phyloP scores from a whole-genome alignment of 2,113 vertebrate genomes.

The Nothocercus julius region DNA sequence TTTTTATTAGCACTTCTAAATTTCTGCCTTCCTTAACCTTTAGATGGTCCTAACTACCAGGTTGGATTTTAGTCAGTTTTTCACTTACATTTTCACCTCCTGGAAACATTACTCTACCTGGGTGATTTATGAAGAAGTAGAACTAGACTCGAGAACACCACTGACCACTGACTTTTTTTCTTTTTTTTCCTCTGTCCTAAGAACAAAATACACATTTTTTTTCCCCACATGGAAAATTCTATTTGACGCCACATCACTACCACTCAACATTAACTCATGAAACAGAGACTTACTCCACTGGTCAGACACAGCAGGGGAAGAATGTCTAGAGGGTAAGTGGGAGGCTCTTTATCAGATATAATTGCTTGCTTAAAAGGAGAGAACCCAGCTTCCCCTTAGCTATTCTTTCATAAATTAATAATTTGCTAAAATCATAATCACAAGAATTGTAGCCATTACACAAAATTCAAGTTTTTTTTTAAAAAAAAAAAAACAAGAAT shows the following conservation, averaged over 20 bases:
- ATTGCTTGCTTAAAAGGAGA: constrained; percentile 76
- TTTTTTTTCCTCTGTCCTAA: constrained; percentile 37
- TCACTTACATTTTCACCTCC: constrained; percentile 33
- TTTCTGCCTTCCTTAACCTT: constrained; percentile 34
- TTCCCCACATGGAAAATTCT: constrained; percentile 63
- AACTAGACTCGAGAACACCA: constrained; percentile 51
- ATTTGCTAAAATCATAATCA: constrained; percentile 80
- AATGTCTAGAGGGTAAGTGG: constrained; percentile 26
- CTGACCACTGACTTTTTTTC: neutral
- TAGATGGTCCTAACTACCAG: constrained; percentile 34
- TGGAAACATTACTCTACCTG: constrained; percentile 49
- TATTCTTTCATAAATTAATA: constrained; percentile 84
- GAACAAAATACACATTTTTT: constrained; percentile 48
- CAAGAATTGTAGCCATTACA: constrained; percentile 79
- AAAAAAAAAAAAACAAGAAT: constrained; percentile 81
- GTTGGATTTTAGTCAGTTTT: constrained; percentile 9
- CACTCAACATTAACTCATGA: constrained; percentile 58
- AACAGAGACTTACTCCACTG: constrained; percentile 66
- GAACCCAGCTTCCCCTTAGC: constrained; percentile 83
- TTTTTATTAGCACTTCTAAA: constrained; percentile 2
- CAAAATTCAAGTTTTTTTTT: constrained; percentile 80
- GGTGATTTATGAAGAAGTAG: constrained; percentile 38
- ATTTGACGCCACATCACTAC: constrained; percentile 67
- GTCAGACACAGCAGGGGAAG: constrained; percentile 55
- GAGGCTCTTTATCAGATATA: constrained; percentile 64